Percentiles rank a stretch among this genome's conserved stretches.
These are phyloP conservation scores for Willisornis vidua DNA, from an alignment of 2,113 vertebrate species.

Conservation along the genomic window DNA sequence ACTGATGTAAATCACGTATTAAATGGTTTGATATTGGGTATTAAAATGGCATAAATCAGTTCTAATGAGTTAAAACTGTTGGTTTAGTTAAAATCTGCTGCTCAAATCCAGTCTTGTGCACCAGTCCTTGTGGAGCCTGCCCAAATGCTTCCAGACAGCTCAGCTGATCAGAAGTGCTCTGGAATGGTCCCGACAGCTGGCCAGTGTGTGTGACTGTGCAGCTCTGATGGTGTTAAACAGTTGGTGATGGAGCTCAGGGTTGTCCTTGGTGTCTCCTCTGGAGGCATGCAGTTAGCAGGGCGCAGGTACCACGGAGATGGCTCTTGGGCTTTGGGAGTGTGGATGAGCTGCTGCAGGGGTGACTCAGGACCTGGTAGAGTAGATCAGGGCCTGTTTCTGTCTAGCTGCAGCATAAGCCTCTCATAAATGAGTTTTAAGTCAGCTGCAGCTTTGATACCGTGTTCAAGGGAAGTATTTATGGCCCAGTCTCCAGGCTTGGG, in stretches of 20 bases:
- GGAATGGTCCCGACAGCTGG: rapidly evolving
- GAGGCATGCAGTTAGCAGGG: rapidly evolving
- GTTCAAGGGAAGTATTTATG: neutral
- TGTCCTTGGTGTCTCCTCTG: neutral
- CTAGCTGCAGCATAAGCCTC: neutral
- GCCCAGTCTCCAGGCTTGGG: neutral
- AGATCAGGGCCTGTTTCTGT: neutral
- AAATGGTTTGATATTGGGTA: neutral
- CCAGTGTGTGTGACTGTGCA: rapidly evolving
- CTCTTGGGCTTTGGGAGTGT: rapidly evolving
- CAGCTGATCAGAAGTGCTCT: rapidly evolving
- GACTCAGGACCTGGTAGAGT: neutral
- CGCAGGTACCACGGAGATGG: no score
- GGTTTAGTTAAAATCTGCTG: neutral
- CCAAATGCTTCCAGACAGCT: neutral
- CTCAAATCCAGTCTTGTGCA: neutral
- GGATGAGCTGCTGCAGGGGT: neutral
- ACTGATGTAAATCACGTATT: neutral
- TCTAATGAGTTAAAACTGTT: neutral
- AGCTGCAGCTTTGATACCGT: neutral
- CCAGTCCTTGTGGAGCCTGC: neutral
- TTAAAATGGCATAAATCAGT: neutral
- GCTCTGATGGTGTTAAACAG: neutral
- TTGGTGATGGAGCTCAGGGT: rapidly evolving
- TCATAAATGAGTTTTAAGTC: neutral